These are phyloP conservation scores for Megaleporinus macrocephalus DNA, from an alignment of 2,113 vertebrate genomes.

Conservation along the genomic window DNA sequence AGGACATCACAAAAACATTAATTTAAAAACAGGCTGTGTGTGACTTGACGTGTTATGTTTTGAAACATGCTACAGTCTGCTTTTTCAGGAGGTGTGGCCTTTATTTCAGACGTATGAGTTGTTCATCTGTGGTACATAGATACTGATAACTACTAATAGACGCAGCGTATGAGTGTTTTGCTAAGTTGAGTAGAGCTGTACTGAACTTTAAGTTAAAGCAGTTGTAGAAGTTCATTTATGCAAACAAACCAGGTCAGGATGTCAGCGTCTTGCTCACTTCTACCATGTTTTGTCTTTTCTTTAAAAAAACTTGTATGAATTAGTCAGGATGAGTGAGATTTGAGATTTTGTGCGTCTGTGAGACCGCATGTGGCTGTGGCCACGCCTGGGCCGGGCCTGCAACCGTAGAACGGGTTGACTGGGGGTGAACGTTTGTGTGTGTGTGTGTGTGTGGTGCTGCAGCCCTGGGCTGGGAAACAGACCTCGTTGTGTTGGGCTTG, in stretches of 20 bases:
- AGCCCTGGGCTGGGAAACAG: constrained; percentile 64
- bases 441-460: constrained; percentile 47
- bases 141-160: neutral
- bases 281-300: neutral
- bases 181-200: neutral
- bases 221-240: too few species aligned
- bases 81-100: too few species aligned
- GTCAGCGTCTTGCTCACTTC: too few species aligned
- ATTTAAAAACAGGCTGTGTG: too few species aligned
- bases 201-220: too few species aligned
- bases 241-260: too few species aligned
- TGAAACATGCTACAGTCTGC: too few species aligned
- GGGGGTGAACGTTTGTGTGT: constrained; percentile 47
- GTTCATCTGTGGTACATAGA: neutral
- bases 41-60: too few species aligned
- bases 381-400: constrained; percentile 36
- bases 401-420: constrained; percentile 29
- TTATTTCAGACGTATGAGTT: neutral
- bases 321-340: constrained; percentile 4
- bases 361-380: neutral
- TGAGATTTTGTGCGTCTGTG: constrained; percentile 28
- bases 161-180: neutral
- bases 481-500: constrained; percentile 63
- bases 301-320: neutral
- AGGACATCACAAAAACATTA: too few species aligned